phyloP scores from a whole-genome alignment of 2,797 vertebrate genomes.

The Coracias cyanogaster region DNA sequence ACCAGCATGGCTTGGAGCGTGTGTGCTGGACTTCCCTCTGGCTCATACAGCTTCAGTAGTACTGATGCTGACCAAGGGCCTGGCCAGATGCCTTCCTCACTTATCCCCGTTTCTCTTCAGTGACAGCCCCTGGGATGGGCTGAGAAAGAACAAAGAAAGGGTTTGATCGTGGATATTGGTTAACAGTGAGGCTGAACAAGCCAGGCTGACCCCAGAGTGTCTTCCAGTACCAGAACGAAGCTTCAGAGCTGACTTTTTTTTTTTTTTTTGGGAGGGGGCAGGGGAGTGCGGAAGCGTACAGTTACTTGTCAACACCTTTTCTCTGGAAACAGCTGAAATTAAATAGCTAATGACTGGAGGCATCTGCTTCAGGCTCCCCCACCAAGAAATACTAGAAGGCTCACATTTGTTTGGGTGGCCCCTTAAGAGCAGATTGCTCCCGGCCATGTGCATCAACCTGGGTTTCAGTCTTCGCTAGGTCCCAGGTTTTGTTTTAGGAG shows the following conservation, averaged over 20 bases:
- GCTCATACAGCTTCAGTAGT: neutral
- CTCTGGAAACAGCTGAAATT: neutral
- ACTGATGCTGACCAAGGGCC: neutral
- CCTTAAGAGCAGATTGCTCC: neutral
- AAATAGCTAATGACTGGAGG: neutral
- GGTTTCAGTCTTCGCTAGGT: neutral
- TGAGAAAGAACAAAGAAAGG: neutral
- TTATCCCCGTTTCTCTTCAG: neutral
- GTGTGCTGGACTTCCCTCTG: constrained; percentile 11
- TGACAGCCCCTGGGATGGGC: neutral
- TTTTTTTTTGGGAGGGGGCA: too few species aligned
- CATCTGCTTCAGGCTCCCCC: neutral
- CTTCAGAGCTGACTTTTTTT: neutral
- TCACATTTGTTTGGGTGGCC: neutral
- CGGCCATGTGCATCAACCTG: accelerated
- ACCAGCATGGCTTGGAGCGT: neutral
- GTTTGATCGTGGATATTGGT: neutral
- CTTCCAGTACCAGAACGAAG: neutral
- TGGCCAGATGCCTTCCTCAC: neutral
- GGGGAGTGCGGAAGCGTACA: accelerated
- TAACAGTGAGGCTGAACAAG: neutral
- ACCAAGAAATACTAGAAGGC: neutral
- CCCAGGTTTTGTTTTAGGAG: neutral
- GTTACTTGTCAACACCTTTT: neutral
- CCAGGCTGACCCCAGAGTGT: neutral